phyloP scores from a whole-genome alignment of 2,888 invertebrate species.

The Brenthis hecate region DNA sequence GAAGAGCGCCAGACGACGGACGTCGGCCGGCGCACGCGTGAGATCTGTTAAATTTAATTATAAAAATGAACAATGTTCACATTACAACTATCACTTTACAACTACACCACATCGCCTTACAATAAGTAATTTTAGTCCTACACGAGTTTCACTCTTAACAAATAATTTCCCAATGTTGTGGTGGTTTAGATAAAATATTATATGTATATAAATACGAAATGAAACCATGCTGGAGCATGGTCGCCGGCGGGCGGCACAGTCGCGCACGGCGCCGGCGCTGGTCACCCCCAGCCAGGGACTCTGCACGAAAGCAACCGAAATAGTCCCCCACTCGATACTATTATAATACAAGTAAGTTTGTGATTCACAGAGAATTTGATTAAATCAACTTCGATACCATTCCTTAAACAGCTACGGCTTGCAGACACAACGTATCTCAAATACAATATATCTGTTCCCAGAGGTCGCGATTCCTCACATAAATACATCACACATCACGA shows the following conservation, averaged over 20 bases:
- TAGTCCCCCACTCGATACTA: neutral
- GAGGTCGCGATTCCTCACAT: neutral
- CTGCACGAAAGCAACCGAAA: neutral
- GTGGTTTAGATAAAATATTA: too few relatives aligned
- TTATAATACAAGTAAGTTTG: conserved; percentile 4
- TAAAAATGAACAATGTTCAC: too few relatives aligned
- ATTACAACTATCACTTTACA: too few relatives aligned
- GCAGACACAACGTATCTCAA: conserved; percentile 1
- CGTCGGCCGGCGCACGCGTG: too few relatives aligned
- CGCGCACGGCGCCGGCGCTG: too few relatives aligned
- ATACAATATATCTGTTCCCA: conserved; percentile 5
- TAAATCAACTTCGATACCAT: conserved; percentile 9
- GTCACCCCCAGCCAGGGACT: neutral
- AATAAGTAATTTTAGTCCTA: neutral
- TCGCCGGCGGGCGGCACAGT: too few relatives aligned
- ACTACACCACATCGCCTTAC: neutral
- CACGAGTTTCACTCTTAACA: conserved; percentile 7
- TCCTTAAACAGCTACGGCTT: neutral
- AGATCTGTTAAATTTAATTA: too few relatives aligned
- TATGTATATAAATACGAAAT: too few relatives aligned
- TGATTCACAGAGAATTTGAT: conserved; percentile 15
- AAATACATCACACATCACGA: neutral
- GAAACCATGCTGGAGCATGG: too few relatives aligned
- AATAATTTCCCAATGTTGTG: neutral
- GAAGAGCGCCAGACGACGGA: too few relatives aligned